These are phyloP conservation scores for Lynx canadensis DNA, from an alignment of 2,113 vertebrate genomes.

Conservation along the genomic window DNA sequence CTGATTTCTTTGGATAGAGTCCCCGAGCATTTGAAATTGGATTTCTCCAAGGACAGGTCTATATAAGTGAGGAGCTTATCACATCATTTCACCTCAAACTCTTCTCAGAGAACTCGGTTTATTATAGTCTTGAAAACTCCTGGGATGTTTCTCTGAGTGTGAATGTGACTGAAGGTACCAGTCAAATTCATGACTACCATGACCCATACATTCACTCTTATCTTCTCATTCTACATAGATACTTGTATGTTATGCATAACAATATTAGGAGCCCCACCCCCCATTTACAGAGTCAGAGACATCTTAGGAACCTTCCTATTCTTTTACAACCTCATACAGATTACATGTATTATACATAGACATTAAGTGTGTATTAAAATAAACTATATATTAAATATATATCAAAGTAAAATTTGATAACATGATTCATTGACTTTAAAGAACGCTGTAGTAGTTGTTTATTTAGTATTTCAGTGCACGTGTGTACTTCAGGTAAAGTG, in stretches of 20 bases:
- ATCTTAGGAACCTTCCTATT: too few species aligned
- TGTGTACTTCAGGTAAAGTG: background rate
- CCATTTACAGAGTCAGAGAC: background rate
- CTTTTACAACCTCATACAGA: background rate
- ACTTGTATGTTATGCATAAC: background rate
- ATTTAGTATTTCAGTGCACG: background rate
- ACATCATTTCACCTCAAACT: background rate
- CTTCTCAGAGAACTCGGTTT: background rate
- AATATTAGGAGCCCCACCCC: too few species aligned
- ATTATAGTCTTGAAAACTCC: background rate
- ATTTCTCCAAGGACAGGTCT: slow-evolving; percentile 34
- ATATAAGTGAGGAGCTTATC: background rate
- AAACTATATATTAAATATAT: too few species aligned
- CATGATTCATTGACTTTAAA: background rate
- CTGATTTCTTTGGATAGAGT: slow-evolving; percentile 4
- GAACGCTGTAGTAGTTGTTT: background rate
- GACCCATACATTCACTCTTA: background rate
- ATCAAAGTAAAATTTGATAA: background rate
- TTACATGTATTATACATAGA: background rate
- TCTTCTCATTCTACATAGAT: background rate
- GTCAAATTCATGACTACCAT: background rate
- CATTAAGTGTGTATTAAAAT: too few species aligned
- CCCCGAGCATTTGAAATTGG: background rate
- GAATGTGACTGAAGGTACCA: background rate
- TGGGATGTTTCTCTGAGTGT: background rate